A percentile compares a stretch with the other conserved stretches of the same genome.
Conservation (phyloP, 2,888 invertebrate genomes). For the Apantesis nais region DNA sequence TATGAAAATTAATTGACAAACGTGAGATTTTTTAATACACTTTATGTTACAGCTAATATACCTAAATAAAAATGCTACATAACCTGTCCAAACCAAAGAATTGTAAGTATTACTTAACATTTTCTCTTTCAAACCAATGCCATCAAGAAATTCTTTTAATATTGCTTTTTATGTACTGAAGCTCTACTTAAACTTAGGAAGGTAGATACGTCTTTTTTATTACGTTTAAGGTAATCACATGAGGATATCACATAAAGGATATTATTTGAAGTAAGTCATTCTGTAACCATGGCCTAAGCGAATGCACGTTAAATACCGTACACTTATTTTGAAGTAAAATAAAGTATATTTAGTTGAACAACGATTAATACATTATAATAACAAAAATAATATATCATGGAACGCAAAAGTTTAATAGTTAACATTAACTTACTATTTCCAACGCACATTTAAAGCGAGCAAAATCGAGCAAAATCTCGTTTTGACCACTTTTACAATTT, state of each 20-base stretch:
- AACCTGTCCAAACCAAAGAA: too few relatives aligned
- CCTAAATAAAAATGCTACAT: too few relatives aligned
- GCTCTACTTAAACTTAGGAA: too few relatives aligned
- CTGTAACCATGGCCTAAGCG: background rate
- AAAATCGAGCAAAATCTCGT: background rate
- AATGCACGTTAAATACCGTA: background rate
- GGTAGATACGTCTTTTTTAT: too few relatives aligned
- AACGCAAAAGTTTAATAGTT: background rate
- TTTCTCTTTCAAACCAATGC: too few relatives aligned
- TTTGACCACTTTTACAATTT: background rate
- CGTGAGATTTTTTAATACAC: too few relatives aligned
- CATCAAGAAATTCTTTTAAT: too few relatives aligned
- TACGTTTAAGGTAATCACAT: too few relatives aligned
- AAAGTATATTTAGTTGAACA: background rate
- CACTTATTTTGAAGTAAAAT: background rate
- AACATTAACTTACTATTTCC: background rate
- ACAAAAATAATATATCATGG: background rate
- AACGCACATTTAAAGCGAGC: background rate
- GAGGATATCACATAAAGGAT: background rate
- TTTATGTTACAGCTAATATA: too few relatives aligned
- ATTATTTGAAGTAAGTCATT: background rate
- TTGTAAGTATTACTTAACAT: too few relatives aligned
- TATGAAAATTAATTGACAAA: too few relatives aligned
- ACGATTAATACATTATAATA: background rate
- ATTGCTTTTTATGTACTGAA: too few relatives aligned